These are phyloP conservation scores for Ormyrus rosae DNA, from an alignment of 2,888 invertebrate genomes.

Conservation along the genomic window DNA sequence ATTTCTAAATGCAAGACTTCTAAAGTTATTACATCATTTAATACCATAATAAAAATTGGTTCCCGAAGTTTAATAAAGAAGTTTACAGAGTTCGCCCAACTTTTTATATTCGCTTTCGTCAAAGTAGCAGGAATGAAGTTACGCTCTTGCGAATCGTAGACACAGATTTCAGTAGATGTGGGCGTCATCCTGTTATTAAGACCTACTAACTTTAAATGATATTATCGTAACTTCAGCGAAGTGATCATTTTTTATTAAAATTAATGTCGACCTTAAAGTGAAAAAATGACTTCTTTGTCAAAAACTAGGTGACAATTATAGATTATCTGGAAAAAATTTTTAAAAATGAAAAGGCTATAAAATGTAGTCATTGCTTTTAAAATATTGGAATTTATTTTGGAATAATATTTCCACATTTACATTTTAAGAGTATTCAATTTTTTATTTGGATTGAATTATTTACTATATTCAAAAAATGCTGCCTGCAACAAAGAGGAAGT, in stretches of 20 bases:
- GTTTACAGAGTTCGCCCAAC: conserved; percentile 11
- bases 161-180: conserved; percentile 1
- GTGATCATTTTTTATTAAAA: background rate
- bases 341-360: no score
- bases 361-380: no score
- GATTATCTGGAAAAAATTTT: no score
- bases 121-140: conserved; percentile 1
- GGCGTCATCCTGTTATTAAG: background rate
- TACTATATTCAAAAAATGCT: no score
- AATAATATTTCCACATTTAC: no score
- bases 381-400: no score
- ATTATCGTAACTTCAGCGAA: conserved; percentile 10
- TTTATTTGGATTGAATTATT: no score
- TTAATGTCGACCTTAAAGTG: background rate
- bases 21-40: background rate
- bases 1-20: background rate
- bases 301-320: no score
- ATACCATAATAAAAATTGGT: conserved; percentile 12
- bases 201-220: conserved; percentile 2
- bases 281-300: no score
- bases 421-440: no score
- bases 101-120: conserved; percentile 10
- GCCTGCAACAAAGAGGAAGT: no score
- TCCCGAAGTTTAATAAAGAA: conserved; percentile 20
- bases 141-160: background rate